Base-by-base conservation (phyloP, 2,113 vertebrate species). In the Syrmaticus mikado region DNA sequence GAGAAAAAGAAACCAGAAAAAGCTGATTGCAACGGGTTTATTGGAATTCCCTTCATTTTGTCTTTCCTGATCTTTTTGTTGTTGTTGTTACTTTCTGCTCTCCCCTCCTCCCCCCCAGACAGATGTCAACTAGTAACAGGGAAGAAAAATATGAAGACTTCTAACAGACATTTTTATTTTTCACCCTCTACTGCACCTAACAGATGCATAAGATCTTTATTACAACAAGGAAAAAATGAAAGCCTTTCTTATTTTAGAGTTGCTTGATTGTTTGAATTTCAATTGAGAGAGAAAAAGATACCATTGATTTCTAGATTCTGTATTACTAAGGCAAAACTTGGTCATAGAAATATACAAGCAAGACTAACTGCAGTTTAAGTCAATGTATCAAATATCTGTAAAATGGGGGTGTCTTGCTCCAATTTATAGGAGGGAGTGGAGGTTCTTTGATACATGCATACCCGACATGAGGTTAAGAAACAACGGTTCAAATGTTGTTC, bases 1-100 rank as follows among this genome's bases (percentile, higher is more conserved):
- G 67, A 66, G 62, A 93, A 68, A 65, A 93, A 85, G 90, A 25
- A 73, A 85, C 6, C 9, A 83, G 61, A 90, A 73, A 88, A 81
- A 92, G 57, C 50, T 74, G n/a, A 95, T 28, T 94, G 30, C 79
- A 95, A 93, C 2, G 28, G 6, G 41, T 89, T 11, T 70, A 41
- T 67, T 50, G 34, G 67, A 41, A 61, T 36, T 53, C 87, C 66
- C 36, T 79, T 76, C 60, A 50, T 60, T 62, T 72, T 90, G 89
- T 27, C 27, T 36, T 61, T 81, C 6, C 12, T 91, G 17, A 7
- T 64, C 3, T 52, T 60, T 41, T 55, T 32, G 19, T 24, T 24
- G 6, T 30, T 73, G 6, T 61, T 36, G 28, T 53, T 17, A 1
- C 45, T 60, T 57, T 30, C 18, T 73, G 38, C 11, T 15, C 38